Evolutionary conservation across 2,888 invertebrate genomes (phyloP).

Genomic region (Ophraella communa): DNA sequence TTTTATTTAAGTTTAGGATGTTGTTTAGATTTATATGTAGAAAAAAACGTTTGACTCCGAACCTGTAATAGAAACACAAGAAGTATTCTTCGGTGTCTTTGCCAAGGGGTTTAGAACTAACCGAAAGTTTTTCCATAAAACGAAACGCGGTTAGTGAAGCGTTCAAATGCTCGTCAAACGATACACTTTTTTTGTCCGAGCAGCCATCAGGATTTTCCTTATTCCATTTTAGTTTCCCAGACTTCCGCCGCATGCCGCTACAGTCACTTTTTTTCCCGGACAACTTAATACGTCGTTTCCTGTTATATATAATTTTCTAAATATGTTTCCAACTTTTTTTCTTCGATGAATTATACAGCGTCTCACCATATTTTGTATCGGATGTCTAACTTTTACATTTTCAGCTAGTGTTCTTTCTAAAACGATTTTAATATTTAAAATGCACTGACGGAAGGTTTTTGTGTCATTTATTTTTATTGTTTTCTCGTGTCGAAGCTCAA

Average conservation of each 20-base stretch:
- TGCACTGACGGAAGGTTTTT: no score
- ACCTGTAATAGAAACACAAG: conserved; percentile 6
- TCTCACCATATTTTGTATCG: no score
- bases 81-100: background rate
- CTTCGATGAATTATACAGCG: conserved; percentile 16
- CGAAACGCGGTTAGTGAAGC: conserved; percentile 54
- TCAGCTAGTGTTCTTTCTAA: no score
- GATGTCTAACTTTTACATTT: background rate
- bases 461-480: no score
- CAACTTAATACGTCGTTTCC: conserved; percentile 47
- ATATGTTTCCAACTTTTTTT: conserved; percentile 40
- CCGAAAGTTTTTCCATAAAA: conserved; percentile 52
- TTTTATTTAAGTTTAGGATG: no score
- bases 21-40: no score
- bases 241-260: conserved; percentile 40
- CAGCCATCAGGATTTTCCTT: conserved; percentile 38
- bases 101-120: conserved; percentile 32
- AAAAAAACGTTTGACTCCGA: no score
- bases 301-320: conserved; percentile 44
- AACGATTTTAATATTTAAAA: no score
- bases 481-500: no score
- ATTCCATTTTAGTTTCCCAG: conserved; percentile 24
- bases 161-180: conserved; percentile 55
- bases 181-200: conserved; percentile 50
- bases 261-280: conserved; percentile 38